Evolutionary conservation across 2,888 invertebrate species (phyloP).

Genomic region (Cantharis rufa): DNA sequence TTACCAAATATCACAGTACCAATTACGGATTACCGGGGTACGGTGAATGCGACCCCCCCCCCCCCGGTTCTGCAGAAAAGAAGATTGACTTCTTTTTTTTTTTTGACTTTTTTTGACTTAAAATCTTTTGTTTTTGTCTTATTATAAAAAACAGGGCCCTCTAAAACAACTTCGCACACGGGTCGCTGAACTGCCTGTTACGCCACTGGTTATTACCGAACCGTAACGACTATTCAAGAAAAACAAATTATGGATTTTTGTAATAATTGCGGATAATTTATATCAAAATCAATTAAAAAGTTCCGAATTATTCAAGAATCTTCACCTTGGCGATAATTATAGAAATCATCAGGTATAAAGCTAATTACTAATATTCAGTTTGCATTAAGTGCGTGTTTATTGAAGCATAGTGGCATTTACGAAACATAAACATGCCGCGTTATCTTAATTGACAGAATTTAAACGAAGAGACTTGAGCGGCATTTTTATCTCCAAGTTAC

Average conservation of each 20-base stretch:
- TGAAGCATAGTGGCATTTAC: slow-evolving; percentile 26
- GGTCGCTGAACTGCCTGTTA: too few species aligned
- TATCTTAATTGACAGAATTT: slow-evolving; percentile 28
- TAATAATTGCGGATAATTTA: not conserved
- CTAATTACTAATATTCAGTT: slow-evolving; percentile 25
- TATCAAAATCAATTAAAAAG: not conserved
- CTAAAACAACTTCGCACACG: too few species aligned
- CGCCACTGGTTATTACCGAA: not conserved
- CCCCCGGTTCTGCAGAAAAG: too few species aligned
- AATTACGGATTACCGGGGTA: too few species aligned
- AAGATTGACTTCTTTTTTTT: too few species aligned
- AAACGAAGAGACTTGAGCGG: slow-evolving; percentile 19
- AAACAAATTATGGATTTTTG: too few species aligned
- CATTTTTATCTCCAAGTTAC: slow-evolving; percentile 18
- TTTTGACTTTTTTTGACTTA: too few species aligned
- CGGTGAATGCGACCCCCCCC: too few species aligned
- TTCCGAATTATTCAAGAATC: not conserved
- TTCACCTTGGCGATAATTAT: not conserved
- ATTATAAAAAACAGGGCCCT: too few species aligned
- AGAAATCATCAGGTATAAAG: slow-evolving; percentile 9
- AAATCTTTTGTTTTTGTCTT: too few species aligned
- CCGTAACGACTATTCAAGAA: not conserved
- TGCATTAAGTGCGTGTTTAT: slow-evolving; percentile 17
- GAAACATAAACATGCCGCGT: slow-evolving; percentile 28
- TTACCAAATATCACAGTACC: too few species aligned